Base-by-base conservation (phyloP, 1,140 invertebrate species). In the Philaenus spumarius region DNA sequence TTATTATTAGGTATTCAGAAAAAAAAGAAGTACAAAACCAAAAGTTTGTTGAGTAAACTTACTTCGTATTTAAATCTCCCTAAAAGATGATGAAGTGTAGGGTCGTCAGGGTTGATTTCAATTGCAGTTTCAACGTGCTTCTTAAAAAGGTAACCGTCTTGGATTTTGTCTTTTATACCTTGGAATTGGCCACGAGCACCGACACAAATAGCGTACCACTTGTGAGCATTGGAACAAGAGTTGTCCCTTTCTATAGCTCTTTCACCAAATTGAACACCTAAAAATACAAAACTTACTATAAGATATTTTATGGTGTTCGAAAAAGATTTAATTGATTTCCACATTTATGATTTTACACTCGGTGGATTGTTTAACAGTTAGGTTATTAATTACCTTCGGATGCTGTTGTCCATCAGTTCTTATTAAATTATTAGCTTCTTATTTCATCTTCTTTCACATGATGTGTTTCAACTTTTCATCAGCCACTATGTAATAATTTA, bases 131-230 rank as follows among this genome's bases (percentile, higher is more conserved):
- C 80, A 59, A 90, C 78, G 69, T 90, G 87, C 63, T 85, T 75
- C 68, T 85, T 87, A 65, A 88, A 89, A 9, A 73, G 61, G 67
- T 77, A 77, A 2, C 85, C 87, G 72, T 82, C 82, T 64, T 79
- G 67, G 50, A 92, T 84, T 74, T 82, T 86, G 47, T 87, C 85
- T 67, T 83, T 82, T 2, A 77, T 75, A 12, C 78, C 69, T 23
- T 81, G 69, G 70, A 77, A 81, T 39, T 85, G 78, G 39, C 80
- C 78, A 62, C 78, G 72, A 60, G 74, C 73, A 35, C 89, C 89
- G 50, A 88, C 65, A 1, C 86, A 77, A 47, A 90, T 85, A 7
- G 86, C 87, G 71, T 80, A 87, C 87, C 87, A 91, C 73, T 90
- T 91, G 68, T 90, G 86, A 24, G 82, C 76, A 66, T 88, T 78